These are phyloP conservation scores for Notarius lentiginosus DNA, from an alignment of 2,113 vertebrate genomes.

Conservation along the genomic window DNA sequence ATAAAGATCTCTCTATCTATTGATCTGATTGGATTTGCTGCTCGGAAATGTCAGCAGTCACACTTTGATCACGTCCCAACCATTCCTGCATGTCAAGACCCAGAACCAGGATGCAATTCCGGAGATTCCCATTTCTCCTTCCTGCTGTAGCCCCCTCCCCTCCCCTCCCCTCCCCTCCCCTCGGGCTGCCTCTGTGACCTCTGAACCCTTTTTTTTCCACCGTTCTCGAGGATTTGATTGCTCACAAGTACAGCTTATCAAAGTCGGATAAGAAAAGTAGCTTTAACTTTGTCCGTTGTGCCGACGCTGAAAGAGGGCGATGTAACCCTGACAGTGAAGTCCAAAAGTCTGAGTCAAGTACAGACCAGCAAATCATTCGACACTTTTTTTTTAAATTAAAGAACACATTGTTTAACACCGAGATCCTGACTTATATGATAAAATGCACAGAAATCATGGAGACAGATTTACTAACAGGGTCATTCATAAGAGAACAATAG, in stretches of 20 bases:
- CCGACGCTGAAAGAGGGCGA: not conserved
- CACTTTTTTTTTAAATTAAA: not conserved
- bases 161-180: not conserved
- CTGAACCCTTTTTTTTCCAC: conserved; percentile 15
- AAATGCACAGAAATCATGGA: not conserved
- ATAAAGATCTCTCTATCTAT: not conserved
- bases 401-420: not conserved
- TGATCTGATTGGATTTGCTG: not conserved
- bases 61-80: not conserved
- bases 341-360: not conserved
- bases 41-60: conserved; percentile 9
- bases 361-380: not conserved
- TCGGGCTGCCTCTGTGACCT: conserved; percentile 14
- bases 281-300: not conserved
- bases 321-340: not conserved
- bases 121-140: conserved; percentile 53
- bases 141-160: conserved; percentile 12
- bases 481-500: not conserved
- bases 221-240: not conserved
- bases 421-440: not conserved
- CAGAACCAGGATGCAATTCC: conserved; percentile 55
- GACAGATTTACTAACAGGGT: not conserved
- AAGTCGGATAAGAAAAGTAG: conserved; percentile 31
- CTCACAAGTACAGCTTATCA: conserved; percentile 51
- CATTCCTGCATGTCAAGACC: not conserved